A percentile compares a stretch with the other conserved stretches of the same genome.
These are phyloP conservation scores for Homarus americanus DNA, from an alignment of 1,140 invertebrate species.

Conservation along the genomic window DNA sequence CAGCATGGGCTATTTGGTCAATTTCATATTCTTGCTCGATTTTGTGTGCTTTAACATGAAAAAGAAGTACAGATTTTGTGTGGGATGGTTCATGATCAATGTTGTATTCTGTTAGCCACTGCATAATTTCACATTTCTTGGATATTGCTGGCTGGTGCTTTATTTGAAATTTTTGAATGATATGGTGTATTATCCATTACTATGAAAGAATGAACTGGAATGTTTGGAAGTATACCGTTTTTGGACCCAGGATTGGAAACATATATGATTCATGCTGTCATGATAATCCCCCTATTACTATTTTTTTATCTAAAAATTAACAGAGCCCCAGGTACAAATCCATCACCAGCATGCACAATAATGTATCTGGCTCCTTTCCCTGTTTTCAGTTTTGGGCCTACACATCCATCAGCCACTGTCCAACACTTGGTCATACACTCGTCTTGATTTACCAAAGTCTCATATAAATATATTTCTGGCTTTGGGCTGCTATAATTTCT, in stretches of 20 bases:
- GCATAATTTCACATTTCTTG: not conserved
- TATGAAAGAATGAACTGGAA: constrained; percentile 75
- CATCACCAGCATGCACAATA: constrained; percentile 5
- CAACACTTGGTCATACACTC: constrained; percentile 14
- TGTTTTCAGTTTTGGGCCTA: constrained; percentile 5
- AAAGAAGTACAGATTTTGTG: not conserved
- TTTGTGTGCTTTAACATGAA: not conserved
- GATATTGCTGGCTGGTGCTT: not conserved
- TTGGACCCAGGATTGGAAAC: constrained; percentile 72
- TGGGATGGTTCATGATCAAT: constrained; percentile 1
- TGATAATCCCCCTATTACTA: too few relatives aligned
- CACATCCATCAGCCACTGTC: not conserved
- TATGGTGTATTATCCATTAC: constrained; percentile 78
- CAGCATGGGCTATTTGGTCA: not conserved
- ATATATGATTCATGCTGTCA: constrained; percentile 63
- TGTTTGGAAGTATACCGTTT: constrained; percentile 76
- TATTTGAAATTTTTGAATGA: constrained; percentile 76
- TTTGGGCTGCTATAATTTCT: not conserved
- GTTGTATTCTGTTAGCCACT: not conserved
- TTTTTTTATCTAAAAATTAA: constrained; percentile 26
- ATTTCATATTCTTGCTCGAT: not conserved
- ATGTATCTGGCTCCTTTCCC: too few relatives aligned
- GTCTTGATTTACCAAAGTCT: too few relatives aligned
- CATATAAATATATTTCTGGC: constrained; percentile 21
- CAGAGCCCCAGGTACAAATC: constrained; percentile 25